Base-by-base conservation (phyloP, 2,888 invertebrate genomes). In the Halictus ligatus region DNA sequence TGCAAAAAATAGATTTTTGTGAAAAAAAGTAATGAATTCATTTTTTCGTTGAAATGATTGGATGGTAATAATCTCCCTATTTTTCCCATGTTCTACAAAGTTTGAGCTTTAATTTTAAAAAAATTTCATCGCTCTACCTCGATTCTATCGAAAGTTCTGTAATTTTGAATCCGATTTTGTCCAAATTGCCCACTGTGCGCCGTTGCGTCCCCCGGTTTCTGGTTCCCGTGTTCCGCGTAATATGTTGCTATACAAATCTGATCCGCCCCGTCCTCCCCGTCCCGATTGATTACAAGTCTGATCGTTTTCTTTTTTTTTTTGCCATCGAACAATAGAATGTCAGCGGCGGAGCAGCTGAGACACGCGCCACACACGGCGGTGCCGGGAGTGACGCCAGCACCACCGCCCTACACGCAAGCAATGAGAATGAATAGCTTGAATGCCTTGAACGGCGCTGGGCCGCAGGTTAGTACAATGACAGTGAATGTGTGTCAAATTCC, bases 321-420 rank as follows among this genome's bases (percentile, higher is more conserved):
- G 4, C 29, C 74, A 81, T 85, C 78, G 73, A 90, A 90, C 94
- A 95, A 94, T 95, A 95, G 88, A 96, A 96, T 85, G 96, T 96
- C 97, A 96, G 94, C 97, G 96, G 93, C 97, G 96, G 91, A 97
- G 96, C 95, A 98, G 97, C 86, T 97, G 96, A 75, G 95, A 93
- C 95, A 94, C 93, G 95, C 94, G 91, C 95, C 94, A 84, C 95
- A 94, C 91, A 94, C 94, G 86, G 96, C 96, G 82, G 97, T 97
- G 95, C 98, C 97, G 10, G 97, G 97, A 64, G 97, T 97, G 2
- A 98, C 98, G 64, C 98, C 98, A 35, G 98, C 98, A 75, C 98
- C 98, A 69, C 98, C 98, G 8, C 98, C 98, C 3, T 98, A 98
- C 93, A 95, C 95, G 81, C 95, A 95, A 90, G 95, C 95, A 80